These are phyloP conservation scores for Sarcoramphus papa DNA, from an alignment of 2,797 vertebrate genomes.

Conservation along the genomic window DNA sequence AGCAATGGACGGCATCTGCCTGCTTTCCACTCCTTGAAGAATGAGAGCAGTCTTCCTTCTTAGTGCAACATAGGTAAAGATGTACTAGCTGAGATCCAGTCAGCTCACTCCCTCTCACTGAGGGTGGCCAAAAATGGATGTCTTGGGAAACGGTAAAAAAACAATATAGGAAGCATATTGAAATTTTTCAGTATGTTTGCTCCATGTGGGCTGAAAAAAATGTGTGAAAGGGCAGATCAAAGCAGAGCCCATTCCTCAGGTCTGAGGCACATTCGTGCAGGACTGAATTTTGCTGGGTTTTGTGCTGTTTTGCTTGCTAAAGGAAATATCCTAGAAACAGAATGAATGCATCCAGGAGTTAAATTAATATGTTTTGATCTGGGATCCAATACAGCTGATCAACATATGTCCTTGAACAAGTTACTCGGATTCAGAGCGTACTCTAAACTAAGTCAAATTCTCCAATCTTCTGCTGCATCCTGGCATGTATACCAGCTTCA, in stretches of 20 bases:
- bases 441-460: neutral
- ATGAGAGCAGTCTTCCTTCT: neutral
- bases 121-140: neutral
- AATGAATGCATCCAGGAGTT: neutral
- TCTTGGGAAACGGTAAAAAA: neutral
- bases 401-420: neutral
- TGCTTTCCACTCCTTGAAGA: neutral
- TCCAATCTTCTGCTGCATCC: neutral
- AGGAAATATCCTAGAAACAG: neutral
- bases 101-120: neutral
- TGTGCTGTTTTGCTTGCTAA: neutral
- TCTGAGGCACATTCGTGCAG: neutral
- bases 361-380: neutral
- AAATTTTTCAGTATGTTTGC: neutral
- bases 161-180: neutral
- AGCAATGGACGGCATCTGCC: neutral
- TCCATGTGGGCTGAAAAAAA: neutral
- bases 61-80: neutral
- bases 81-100: neutral
- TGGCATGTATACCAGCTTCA: rapidly evolving
- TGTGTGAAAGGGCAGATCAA: neutral
- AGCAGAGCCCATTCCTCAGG: neutral
- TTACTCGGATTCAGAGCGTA: neutral
- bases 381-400: neutral
- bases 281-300: neutral